Percentiles rank a stretch among this genome's conserved stretches.
These are phyloP conservation scores for Merops nubicus DNA, from an alignment of 2,113 vertebrate genomes.

Conservation along the genomic window DNA sequence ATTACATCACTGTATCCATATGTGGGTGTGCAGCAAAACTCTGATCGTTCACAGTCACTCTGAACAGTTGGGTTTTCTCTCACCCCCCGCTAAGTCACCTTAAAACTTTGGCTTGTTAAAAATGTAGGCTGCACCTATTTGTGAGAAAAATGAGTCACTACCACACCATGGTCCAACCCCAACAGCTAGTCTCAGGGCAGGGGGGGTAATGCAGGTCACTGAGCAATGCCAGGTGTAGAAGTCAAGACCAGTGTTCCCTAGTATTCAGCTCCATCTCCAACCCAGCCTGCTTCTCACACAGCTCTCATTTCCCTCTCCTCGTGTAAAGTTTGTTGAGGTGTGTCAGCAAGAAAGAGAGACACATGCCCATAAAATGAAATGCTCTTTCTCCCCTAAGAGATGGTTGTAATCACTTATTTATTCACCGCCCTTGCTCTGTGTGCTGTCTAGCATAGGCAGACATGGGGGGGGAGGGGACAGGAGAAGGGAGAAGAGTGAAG, in stretches of 20 bases:
- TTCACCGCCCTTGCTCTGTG: not conserved
- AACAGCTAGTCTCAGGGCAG: not conserved
- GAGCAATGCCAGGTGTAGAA: not conserved
- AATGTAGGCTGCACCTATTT: not conserved
- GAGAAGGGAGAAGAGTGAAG: too few species aligned
- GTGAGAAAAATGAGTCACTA: not conserved
- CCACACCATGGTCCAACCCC: fast-evolving
- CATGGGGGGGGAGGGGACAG: fast-evolving
- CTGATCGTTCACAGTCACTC: not conserved
- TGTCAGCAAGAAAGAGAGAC: not conserved
- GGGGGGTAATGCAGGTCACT: fast-evolving
- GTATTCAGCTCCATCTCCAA: not conserved
- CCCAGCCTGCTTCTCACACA: not conserved
- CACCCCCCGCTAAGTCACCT: fast-evolving
- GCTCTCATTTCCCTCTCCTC: not conserved
- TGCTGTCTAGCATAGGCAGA: not conserved
- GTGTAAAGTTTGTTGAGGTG: not conserved
- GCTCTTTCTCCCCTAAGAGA: fast-evolving
- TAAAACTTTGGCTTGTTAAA: not conserved
- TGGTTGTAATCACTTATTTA: not conserved
- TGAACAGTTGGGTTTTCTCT: not conserved
- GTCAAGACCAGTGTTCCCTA: not conserved
- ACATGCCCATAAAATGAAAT: fast-evolving
- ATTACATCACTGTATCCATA: not conserved
- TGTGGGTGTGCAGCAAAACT: not conserved